Percentiles rank a stretch among this genome's conserved stretches.
These are phyloP conservation scores for Microcebus ravelobensis DNA, from an alignment of 2,113 vertebrate genomes.

Conservation along the genomic window DNA sequence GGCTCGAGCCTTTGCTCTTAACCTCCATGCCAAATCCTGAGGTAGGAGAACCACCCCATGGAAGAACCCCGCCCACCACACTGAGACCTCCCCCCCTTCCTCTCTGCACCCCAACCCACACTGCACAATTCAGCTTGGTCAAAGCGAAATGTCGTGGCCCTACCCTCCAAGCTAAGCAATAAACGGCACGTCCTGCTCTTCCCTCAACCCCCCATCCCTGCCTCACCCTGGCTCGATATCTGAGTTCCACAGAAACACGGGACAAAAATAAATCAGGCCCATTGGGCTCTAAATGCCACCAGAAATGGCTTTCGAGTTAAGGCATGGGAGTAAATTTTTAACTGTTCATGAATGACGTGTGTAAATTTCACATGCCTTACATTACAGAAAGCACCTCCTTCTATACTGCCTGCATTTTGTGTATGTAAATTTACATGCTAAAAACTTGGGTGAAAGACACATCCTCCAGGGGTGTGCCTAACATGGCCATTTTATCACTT, in stretches of 20 bases:
- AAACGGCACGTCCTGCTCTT: not conserved
- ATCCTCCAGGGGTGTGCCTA: not conserved
- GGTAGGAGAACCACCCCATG: not conserved
- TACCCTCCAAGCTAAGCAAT: not conserved
- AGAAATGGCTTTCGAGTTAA: not conserved
- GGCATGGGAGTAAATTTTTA: not conserved
- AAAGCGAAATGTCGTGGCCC: not conserved
- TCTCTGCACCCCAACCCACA: no score
- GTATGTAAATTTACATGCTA: not conserved
- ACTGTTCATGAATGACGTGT: not conserved
- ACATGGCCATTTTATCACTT: not conserved
- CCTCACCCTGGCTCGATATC: not conserved
- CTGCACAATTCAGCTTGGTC: not conserved
- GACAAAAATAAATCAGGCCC: not conserved
- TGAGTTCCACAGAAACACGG: not conserved
- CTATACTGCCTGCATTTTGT: not conserved
- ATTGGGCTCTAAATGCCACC: not conserved
- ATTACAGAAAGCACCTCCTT: not conserved
- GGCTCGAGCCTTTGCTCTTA: no score
- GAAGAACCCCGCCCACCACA: not conserved
- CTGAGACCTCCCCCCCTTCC: fast-evolving
- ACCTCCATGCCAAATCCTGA: fast-evolving
- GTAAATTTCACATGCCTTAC: not conserved
- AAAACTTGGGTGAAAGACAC: not conserved
- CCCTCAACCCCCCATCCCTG: not conserved